Evolutionary conservation across 2,113 vertebrate genomes (phyloP).

Genomic region (Brachypodius melanocephalos): DNA sequence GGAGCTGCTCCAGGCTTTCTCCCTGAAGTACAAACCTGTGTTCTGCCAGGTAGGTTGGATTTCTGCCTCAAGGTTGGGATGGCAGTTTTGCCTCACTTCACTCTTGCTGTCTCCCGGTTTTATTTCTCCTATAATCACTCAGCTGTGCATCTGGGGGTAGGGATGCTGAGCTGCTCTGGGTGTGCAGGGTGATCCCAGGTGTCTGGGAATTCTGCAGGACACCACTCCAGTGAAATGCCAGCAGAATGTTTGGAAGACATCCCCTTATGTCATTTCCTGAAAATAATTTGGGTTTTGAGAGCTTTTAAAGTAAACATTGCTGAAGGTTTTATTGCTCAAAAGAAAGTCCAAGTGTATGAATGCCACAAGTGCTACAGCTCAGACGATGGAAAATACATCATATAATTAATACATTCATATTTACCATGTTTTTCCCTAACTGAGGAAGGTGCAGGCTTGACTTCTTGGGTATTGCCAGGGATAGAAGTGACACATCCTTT

Average conservation of each 20-base stretch:
- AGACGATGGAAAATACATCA: not conserved
- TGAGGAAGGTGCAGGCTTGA: not conserved
- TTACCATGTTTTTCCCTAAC: not conserved
- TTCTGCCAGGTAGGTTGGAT: conserved; percentile 89
- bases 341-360: not conserved
- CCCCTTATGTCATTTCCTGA: not conserved
- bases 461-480: not conserved
- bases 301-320: not conserved
- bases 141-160: not conserved
- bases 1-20: conserved; percentile 86
- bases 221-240: not conserved
- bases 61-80: accelerated
- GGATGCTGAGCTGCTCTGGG: not conserved
- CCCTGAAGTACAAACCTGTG: conserved; percentile 85
- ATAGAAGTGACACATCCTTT: not conserved
- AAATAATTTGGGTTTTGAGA: not conserved
- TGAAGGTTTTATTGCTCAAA: not conserved
- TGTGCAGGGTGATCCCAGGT: not conserved
- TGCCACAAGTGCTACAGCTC: not conserved
- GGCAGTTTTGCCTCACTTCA: not conserved
- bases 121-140: not conserved
- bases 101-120: not conserved
- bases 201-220: not conserved
- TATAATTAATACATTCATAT: not conserved
- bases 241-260: not conserved